phyloP scores from a whole-genome alignment of 2,113 vertebrate genomes.

The Rhabdomys dilectus region DNA sequence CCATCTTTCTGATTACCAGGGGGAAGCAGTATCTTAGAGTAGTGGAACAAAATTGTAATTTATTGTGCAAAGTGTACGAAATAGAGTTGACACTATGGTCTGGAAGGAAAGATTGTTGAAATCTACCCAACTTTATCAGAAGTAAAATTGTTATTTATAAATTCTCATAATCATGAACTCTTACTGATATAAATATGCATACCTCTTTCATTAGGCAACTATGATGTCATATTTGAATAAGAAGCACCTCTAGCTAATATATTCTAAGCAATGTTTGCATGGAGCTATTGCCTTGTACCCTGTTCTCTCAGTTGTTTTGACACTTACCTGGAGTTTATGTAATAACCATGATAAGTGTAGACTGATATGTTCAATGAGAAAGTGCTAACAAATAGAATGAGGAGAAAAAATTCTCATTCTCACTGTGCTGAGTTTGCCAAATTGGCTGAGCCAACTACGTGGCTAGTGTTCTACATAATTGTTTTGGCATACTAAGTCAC shows the following conservation, averaged over 20 bases:
- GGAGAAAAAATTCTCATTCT: neutral
- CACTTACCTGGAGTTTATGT: neutral
- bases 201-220: neutral
- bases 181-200: constrained; percentile 63
- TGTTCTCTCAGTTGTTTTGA: neutral
- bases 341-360: neutral
- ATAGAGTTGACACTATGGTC: constrained; percentile 78
- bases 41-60: constrained; percentile 81
- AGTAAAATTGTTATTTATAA: constrained; percentile 53
- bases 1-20: constrained; percentile 80
- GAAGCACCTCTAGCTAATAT: neutral
- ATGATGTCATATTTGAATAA: constrained; percentile 26
- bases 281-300: neutral
- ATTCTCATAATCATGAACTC: constrained; percentile 30
- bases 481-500: neutral
- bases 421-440: neutral
- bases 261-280: neutral
- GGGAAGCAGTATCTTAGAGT: constrained; percentile 76
- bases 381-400: neutral
- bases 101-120: constrained; percentile 74
- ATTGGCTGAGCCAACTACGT: neutral
- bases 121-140: constrained; percentile 77
- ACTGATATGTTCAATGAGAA: constrained; percentile 8
- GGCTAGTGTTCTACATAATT: constrained; percentile 31
- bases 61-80: constrained; percentile 66